Conservation (phyloP, 2,797 vertebrate genomes). For the Labroides dimidiatus region DNA sequence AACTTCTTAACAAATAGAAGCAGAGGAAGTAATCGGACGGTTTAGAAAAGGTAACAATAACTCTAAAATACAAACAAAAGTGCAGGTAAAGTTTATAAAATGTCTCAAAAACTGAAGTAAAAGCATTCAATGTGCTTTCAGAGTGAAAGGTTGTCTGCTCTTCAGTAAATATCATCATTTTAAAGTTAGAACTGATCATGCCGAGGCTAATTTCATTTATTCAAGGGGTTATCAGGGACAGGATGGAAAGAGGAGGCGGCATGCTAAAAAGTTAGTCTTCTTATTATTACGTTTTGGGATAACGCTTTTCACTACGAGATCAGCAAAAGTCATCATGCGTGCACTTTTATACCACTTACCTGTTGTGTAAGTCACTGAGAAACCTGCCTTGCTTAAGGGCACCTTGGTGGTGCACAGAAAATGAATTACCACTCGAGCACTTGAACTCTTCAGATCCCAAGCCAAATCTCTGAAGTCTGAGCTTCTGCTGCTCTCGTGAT, state of each 20-base stretch:
- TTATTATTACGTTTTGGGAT: background rate
- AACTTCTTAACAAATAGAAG: background rate
- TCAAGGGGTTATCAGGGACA: background rate
- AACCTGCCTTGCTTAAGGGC: too few species aligned
- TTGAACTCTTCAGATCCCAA: too few species aligned
- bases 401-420: too few species aligned
- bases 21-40: background rate
- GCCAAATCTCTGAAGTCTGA: too few species aligned
- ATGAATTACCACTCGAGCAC: too few species aligned
- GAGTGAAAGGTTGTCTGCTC: background rate
- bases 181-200: background rate
- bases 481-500: too few species aligned
- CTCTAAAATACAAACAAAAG: background rate
- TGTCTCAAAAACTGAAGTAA: background rate
- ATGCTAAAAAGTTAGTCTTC: background rate
- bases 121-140: background rate
- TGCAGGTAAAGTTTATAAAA: background rate
- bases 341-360: too few species aligned
- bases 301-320: background rate
- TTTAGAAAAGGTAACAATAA: background rate
- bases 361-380: too few species aligned
- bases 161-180: background rate
- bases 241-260: background rate
- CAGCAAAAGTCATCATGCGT: too few species aligned
- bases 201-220: background rate